Evolutionary conservation across 2,797 vertebrate species (phyloP).

Genomic region (Anguilla marmorata): DNA sequence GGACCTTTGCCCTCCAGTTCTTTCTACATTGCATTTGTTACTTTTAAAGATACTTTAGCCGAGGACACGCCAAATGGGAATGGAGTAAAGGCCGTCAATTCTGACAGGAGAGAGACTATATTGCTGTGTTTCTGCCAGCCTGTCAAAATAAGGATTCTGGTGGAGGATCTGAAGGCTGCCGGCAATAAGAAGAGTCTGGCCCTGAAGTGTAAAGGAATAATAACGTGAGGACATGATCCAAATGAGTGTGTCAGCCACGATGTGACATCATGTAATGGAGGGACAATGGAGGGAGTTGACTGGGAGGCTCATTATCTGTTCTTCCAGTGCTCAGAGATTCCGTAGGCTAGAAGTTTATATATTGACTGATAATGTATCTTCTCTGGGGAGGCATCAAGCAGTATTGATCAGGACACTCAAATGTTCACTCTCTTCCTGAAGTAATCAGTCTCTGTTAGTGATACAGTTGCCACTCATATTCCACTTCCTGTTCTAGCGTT

Average conservation of each 20-base stretch:
- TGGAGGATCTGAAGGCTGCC: background rate
- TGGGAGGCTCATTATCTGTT: background rate
- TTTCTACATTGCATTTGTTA: background rate
- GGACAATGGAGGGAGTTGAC: constrained; percentile 9
- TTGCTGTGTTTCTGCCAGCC: background rate
- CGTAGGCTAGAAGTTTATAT: background rate
- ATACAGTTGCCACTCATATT: background rate
- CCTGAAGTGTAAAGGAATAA: background rate
- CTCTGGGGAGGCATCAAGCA: background rate
- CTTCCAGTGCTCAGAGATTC: background rate
- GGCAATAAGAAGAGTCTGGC: background rate
- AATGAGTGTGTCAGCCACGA: background rate
- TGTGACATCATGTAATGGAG: background rate
- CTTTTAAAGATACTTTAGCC: background rate
- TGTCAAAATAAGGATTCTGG: background rate
- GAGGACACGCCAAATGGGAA: background rate
- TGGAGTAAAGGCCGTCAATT: background rate
- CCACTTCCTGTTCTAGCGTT: background rate
- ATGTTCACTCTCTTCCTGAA: background rate
- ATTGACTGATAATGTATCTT: background rate
- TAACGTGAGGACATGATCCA: background rate
- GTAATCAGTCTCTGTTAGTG: background rate
- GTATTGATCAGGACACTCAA: constrained; percentile 6
- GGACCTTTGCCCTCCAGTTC: constrained; percentile 2
- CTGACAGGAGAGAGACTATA: background rate